A percentile compares a stretch with the other conserved stretches of the same genome.
phyloP scores from a whole-genome alignment of 1,140 invertebrate species.

The Zaprionus ornatus region DNA sequence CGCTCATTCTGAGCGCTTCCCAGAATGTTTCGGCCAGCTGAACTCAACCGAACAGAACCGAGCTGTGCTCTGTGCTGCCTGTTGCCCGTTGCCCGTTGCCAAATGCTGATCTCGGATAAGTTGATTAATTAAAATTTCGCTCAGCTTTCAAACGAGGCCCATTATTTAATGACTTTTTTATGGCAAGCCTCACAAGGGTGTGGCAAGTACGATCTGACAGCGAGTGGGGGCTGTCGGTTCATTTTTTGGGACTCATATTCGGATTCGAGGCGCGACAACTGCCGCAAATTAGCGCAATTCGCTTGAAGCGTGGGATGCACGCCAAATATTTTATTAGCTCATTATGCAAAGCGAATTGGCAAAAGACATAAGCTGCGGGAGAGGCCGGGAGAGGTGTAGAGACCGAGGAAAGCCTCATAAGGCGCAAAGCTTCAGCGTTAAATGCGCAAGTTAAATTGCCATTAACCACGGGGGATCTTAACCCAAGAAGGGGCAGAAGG shows the following conservation, averaged over 20 bases:
- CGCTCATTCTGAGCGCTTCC: conserved; percentile 29
- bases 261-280: conserved; percentile 75
- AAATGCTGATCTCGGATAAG: conserved; percentile 50
- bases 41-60: neutral
- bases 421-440: conserved; percentile 29
- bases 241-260: conserved; percentile 21
- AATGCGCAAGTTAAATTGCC: conserved; percentile 49
- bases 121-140: conserved; percentile 81
- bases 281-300: conserved; percentile 75
- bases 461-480: conserved; percentile 40
- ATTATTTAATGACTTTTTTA: conserved; percentile 81
- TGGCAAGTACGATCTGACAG: conserved; percentile 45
- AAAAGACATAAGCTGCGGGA: neutral
- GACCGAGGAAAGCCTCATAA: conserved; percentile 6
- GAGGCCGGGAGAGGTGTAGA: neutral
- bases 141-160: conserved; percentile 71
- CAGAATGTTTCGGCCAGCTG: conserved; percentile 21
- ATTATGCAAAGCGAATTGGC: conserved; percentile 78
- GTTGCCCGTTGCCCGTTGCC: neutral
- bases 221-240: conserved; percentile 34
- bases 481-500: neutral
- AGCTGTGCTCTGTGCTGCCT: neutral
- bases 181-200: conserved; percentile 64
- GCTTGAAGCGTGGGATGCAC: conserved; percentile 73
- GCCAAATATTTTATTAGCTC: conserved; percentile 81